Base-by-base conservation (phyloP, 2,888 invertebrate species). In the Calliscelio sp. region DNA sequence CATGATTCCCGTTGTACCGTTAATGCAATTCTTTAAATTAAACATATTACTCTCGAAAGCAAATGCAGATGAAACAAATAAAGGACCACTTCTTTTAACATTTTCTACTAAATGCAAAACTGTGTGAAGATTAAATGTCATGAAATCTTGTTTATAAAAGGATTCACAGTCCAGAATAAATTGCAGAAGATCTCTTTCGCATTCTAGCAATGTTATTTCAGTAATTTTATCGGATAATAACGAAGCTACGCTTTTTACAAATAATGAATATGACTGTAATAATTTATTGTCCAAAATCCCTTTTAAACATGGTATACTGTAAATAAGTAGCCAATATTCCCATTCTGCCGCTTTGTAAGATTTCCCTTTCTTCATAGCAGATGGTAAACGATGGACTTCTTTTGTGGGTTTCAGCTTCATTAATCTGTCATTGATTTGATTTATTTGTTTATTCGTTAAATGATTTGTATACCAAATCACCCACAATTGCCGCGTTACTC, bases 71-170 rank as follows among this genome's bases (percentile, higher is more conserved):
- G 80, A 79, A 6, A 80, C 70, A 83, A 75, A 87, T 11, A 86
- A 22, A 35, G 85, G 87, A 8, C 85, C 86, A 63, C 61, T 82
- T 46, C 46, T 57, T 10, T 65, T 20, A 5, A 86, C 87, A 46
- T 61, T 82, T 51, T 82, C 46, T 8, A 57, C 24, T 7, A 74
- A 32, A 68, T 87, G 84, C 5, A 65, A 14, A n/a, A 86, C 16
- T 16, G 28, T 55, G 35, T 85, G 86, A 22, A 86, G 38, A 46
- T 85, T 85, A 46, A 82, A 86, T 16, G 84, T 85, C 78, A 85
- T 86, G 24, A 79, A 59, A 3, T 38, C 32, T 49, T 68, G 22
- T 0, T 81, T 74, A 57, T 84, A 87, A 38, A 65, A 59, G 10
- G 24, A 25, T 46, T 87, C 66, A 61, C 74, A 85, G 16, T 71